A percentile compares a stretch with the other conserved stretches of the same genome.
These are phyloP conservation scores for Cybosia mesomella DNA, from an alignment of 2,888 invertebrate genomes.

Conservation along the genomic window DNA sequence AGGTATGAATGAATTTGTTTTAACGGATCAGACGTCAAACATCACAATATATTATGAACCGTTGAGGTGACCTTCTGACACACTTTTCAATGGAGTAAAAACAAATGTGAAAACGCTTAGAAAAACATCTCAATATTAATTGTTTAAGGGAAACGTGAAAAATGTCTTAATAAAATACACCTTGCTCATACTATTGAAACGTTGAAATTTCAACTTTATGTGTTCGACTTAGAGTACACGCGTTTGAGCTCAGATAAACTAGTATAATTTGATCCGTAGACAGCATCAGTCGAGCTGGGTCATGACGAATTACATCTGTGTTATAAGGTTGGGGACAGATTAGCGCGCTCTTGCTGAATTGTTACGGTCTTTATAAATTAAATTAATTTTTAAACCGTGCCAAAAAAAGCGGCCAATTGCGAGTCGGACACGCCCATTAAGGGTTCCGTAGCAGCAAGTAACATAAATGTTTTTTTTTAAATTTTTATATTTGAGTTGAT, in stretches of 20 bases:
- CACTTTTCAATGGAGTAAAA: conserved; percentile 28
- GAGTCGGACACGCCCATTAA: too few relatives aligned
- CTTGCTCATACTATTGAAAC: conserved; percentile 21
- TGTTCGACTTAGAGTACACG: conserved; percentile 35
- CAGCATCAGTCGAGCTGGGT: conserved; percentile 52
- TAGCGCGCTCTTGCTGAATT: conserved; percentile 8
- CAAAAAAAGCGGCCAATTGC: too few relatives aligned
- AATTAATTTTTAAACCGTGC: neutral
- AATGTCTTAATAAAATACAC: conserved; percentile 54
- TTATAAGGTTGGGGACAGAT: conserved; percentile 21
- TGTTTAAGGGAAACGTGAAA: conserved; percentile 31
- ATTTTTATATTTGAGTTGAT: too few relatives aligned
- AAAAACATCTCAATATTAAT: conserved; percentile 38
- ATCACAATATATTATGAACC: conserved; percentile 14
- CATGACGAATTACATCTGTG: conserved; percentile 70
- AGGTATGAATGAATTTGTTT: neutral
- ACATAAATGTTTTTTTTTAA: too few relatives aligned
- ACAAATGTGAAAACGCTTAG: conserved; percentile 24
- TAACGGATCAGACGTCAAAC: neutral
- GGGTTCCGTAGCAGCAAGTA: too few relatives aligned
- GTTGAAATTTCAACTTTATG: conserved; percentile 46
- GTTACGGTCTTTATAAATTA: neutral
- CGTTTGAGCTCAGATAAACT: conserved; percentile 30
- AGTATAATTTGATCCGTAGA: conserved; percentile 62
- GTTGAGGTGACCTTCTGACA: conserved; percentile 23